Percentiles rank a stretch among this genome's conserved stretches.
Conservation (phyloP, 2,113 vertebrate genomes). For the Datnioides undecimradiatus region DNA sequence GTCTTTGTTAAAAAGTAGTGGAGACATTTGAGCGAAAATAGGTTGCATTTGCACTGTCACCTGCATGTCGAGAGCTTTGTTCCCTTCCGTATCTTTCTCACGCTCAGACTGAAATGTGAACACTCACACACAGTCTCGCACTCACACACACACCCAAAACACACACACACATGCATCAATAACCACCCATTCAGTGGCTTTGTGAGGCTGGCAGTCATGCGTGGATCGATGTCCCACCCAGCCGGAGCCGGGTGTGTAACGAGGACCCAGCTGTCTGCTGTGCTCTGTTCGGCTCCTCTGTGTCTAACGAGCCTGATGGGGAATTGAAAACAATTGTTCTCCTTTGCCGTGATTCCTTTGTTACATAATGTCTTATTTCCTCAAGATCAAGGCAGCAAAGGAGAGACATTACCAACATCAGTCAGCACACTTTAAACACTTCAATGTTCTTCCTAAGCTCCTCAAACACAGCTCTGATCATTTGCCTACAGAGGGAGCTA, state of each 20-base stretch:
- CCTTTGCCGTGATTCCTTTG: background rate
- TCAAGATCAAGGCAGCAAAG: background rate
- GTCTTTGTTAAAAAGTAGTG: background rate
- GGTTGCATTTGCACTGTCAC: background rate
- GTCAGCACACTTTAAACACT: background rate
- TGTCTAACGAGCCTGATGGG: slow-evolving; percentile 7
- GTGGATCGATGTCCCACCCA: slow-evolving; percentile 24
- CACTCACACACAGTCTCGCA: background rate
- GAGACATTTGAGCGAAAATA: background rate
- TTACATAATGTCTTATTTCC: background rate
- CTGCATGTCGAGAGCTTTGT: background rate
- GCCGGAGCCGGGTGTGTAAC: background rate
- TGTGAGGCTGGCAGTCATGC: background rate
- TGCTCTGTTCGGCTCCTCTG: background rate
- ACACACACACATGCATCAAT: slow-evolving; percentile 16
- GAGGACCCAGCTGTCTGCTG: slow-evolving; percentile 28
- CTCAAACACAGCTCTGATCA: background rate
- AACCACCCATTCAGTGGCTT: background rate
- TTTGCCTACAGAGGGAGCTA: slow-evolving; percentile 59
- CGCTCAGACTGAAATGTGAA: background rate
- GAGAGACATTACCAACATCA: background rate
- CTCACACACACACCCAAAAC: background rate
- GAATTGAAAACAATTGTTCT: background rate
- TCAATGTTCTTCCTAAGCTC: background rate
- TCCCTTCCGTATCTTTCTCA: background rate